Base-by-base conservation (phyloP, 2,113 vertebrate genomes). In the Patagioenas fasciata region DNA sequence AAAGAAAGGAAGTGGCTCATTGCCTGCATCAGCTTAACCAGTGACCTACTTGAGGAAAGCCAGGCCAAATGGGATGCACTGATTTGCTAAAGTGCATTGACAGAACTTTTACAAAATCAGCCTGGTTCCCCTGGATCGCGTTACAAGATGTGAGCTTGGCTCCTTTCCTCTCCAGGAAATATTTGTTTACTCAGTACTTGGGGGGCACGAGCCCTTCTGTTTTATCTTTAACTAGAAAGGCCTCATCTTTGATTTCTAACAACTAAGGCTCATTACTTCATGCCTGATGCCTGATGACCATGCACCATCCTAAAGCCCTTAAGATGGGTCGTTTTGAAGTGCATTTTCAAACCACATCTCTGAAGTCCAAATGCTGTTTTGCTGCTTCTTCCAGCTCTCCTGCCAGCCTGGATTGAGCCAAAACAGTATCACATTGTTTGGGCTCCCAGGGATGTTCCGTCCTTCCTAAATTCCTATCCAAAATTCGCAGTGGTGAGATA, bases 21-120 rank as follows among this genome's bases (percentile, higher is more conserved):
- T 87, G 65, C 80, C 73, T 87, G 73, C 80, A 69, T 79, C 66
- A 89, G 66, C 75, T 91, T 91, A 87, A 91, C 48, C 32, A 38
- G 77, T 86, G 93, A 92, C 93, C 86, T 84, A 58, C 61, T 78
- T 85, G 84, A 91, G 72, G 64, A 58, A 61, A 88, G 81, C 34
- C 81, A 40, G 67, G 73, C 77, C 80, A 71, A 71, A 84, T 0
- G 11, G 83, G 72, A 92, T 15, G 42, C 2, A 36, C 53, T 57
- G 80, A 84, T 95, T 79, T 85, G 64, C 75, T 93, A 65, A 93
- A 94, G 80, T 18, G 31, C 72, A 66, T 62, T 58, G 71, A 66
- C 36, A 77, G 75, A 62, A 56, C n/a, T 85, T 81, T 28, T 38
- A 83, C 25, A 56, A 51, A 80, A 89, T 64, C 60, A 57, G 12